Evolutionary conservation across 2,888 invertebrate species (phyloP).

Genomic region (Hetaerina titia): DNA sequence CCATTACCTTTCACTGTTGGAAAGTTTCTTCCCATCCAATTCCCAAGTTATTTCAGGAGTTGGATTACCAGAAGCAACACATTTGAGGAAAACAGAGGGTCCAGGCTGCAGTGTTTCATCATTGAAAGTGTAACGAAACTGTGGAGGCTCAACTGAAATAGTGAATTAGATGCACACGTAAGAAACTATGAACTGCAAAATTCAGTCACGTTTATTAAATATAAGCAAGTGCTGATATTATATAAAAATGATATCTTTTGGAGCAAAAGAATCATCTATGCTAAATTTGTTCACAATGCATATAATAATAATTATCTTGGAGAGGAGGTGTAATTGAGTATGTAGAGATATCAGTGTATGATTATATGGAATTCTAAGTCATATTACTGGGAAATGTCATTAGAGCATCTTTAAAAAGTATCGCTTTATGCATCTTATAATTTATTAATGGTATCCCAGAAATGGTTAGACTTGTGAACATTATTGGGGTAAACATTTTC

Average conservation of each 20-base stretch:
- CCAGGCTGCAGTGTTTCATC: constrained; percentile 95
- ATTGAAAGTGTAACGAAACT: constrained; percentile 91
- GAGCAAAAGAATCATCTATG: not conserved
- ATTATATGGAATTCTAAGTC: no score
- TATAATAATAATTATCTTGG: no score
- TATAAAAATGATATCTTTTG: not conserved
- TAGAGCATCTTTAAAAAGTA: no score
- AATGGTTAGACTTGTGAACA: no score
- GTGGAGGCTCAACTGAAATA: constrained; percentile 89
- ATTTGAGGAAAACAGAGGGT: constrained; percentile 92
- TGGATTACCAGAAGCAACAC: constrained; percentile 96
- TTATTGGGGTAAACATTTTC: no score
- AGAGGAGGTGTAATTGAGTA: no score
- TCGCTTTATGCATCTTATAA: not conserved
- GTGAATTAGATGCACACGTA: constrained; percentile 37
- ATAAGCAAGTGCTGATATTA: constrained; percentile 56
- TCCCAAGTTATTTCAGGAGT: constrained; percentile 97
- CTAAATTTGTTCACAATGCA: not conserved
- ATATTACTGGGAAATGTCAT: no score
- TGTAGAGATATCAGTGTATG: no score
- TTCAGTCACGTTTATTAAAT: constrained; percentile 55
- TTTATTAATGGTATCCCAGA: not conserved
- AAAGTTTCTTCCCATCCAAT: constrained; percentile 90
- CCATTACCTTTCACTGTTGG: constrained; percentile 83
- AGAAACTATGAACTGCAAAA: not conserved